Evolutionary conservation across 23 tunicate genomes (phyloP).

Genomic region (Corella eumyota): DNA sequence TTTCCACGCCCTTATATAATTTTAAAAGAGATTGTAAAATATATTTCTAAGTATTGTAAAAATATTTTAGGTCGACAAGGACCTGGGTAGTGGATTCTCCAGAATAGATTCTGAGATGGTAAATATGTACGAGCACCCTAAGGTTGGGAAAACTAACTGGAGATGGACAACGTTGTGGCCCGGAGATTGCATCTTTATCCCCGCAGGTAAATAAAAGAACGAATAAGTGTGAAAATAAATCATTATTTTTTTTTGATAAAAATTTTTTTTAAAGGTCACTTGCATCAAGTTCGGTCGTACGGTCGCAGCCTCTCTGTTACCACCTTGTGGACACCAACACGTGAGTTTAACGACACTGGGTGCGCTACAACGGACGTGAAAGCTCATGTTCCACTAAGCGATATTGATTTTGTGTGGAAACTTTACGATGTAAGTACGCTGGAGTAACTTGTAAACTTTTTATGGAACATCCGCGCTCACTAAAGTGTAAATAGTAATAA

Average conservation of each 20-base stretch:
- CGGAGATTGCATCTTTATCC: slow-evolving; percentile 79
- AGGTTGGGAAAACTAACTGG: slow-evolving; percentile 67
- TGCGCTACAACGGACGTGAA: slow-evolving; percentile 48
- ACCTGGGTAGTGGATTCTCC: slow-evolving; percentile 40
- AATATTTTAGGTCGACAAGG: slow-evolving; percentile 49
- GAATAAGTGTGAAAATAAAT: background rate
- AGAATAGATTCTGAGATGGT: slow-evolving; percentile 70
- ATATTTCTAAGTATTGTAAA: too few species aligned
- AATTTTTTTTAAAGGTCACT: slow-evolving; percentile 31
- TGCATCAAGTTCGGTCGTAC: slow-evolving; percentile 93
- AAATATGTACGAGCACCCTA: slow-evolving; percentile 64
- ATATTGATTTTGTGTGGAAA: slow-evolving; percentile 69
- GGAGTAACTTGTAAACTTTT: background rate
- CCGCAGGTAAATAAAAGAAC: slow-evolving; percentile 46
- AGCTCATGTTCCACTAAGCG: slow-evolving; percentile 21
- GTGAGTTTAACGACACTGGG: slow-evolving; percentile 75
- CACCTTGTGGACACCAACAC: slow-evolving; percentile 75
- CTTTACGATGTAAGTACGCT: slow-evolving; percentile 40
- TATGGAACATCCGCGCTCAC: too few species aligned
- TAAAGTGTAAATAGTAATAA: too few species aligned
- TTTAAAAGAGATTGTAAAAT: too few species aligned
- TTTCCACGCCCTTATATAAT: too few species aligned
- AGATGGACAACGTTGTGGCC: slow-evolving; percentile 78
- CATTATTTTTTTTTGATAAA: background rate
- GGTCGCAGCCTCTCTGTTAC: slow-evolving; percentile 83